These are phyloP conservation scores for Paedocypris sp. DNA, from an alignment of 2,113 vertebrate species.

Conservation along the genomic window DNA sequence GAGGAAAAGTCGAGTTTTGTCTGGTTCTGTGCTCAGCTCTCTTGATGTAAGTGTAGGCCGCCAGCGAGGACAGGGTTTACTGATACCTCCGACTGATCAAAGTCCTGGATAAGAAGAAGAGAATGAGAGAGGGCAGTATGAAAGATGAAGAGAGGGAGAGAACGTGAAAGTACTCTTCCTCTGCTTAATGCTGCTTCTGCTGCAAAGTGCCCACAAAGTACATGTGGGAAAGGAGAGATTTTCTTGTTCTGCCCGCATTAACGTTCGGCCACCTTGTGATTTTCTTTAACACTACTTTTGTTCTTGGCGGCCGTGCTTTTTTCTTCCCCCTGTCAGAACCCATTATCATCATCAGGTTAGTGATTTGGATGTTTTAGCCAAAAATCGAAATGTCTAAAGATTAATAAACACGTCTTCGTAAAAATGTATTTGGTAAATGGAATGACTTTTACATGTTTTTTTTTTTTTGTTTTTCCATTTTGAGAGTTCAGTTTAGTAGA, in stretches of 20 bases:
- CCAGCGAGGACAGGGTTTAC: neutral
- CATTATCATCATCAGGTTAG: too few species aligned
- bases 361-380: too few species aligned
- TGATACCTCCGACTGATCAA: slow-evolving; percentile 28
- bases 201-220: neutral
- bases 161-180: neutral
- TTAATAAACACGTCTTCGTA: too few species aligned
- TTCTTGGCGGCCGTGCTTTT: slow-evolving; percentile 2
- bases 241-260: neutral
- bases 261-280: neutral
- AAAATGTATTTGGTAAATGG: too few species aligned
- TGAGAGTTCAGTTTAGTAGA: too few species aligned
- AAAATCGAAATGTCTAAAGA: too few species aligned
- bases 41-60: neutral
- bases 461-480: too few species aligned
- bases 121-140: slow-evolving; percentile 1
- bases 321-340: too few species aligned
- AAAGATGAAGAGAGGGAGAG: neutral
- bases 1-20: neutral
- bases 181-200: neutral
- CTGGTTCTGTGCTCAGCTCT: neutral
- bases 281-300: neutral
- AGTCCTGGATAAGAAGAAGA: slow-evolving; percentile 22
- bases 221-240: neutral
- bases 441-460: too few species aligned